phyloP scores from a whole-genome alignment of 2,113 vertebrate species.

The Melanotaenia duboulayi region DNA sequence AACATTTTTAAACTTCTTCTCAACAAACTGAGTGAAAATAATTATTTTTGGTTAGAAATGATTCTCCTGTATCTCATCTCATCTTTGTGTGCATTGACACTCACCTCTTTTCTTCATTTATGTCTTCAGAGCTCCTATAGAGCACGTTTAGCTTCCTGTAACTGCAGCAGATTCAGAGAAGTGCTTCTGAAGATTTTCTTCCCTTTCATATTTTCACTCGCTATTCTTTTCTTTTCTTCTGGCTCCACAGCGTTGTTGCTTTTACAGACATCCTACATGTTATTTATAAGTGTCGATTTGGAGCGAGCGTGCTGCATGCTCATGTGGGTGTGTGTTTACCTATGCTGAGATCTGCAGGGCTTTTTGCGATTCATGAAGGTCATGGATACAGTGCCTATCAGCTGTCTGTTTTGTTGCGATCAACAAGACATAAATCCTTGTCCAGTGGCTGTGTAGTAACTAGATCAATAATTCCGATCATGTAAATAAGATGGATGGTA shows the following conservation, averaged over 20 bases:
- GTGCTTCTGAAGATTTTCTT: conserved; percentile 36
- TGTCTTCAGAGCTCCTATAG: conserved; percentile 37
- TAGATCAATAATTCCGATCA: conserved; percentile 64
- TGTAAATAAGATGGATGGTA: conserved; percentile 66
- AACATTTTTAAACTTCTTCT: too few relatives aligned
- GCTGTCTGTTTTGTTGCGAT: conserved; percentile 28
- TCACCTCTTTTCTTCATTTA: conserved; percentile 12
- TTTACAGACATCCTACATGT: conserved; percentile 48
- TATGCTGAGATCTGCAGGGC: conserved; percentile 47
- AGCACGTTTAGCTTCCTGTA: conserved; percentile 42
- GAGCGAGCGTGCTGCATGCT: conserved; percentile 49
- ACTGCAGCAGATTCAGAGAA: conserved; percentile 10
- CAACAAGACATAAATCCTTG: conserved; percentile 60
- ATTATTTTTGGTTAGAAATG: conserved; percentile 37
- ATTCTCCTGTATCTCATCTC: conserved; percentile 11
- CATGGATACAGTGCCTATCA: conserved; percentile 42
- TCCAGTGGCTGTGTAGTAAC: conserved; percentile 46
- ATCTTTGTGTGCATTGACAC: neutral
- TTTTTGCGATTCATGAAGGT: conserved; percentile 65
- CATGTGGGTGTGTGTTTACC: conserved; percentile 69
- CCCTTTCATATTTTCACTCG: conserved; percentile 48
- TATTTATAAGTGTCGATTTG: conserved; percentile 68
- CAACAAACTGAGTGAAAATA: conserved; percentile 6
- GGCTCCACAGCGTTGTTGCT: conserved; percentile 30
- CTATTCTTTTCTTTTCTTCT: conserved; percentile 24